Evolutionary conservation across 1,140 invertebrate species (phyloP).

Genomic region (Pseudomyrmex flavicornis): DNA sequence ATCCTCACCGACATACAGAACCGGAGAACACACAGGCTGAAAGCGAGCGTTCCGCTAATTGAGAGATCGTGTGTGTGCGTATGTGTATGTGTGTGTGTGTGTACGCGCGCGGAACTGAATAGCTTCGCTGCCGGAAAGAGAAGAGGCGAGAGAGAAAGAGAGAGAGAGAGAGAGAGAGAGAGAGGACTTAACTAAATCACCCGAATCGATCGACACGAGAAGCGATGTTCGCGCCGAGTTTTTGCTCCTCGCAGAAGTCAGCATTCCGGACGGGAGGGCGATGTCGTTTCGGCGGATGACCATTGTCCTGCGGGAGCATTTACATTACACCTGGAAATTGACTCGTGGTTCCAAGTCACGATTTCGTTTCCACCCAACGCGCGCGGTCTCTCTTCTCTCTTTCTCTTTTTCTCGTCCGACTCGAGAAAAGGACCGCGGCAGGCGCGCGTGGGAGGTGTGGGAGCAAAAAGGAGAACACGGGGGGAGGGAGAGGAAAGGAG

Average conservation of each 20-base stretch:
- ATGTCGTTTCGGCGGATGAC: slow-evolving; percentile 54
- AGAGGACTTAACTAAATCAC: slow-evolving; percentile 63
- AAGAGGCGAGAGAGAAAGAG: no score
- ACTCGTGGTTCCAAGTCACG: slow-evolving; percentile 67
- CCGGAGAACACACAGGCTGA: background rate
- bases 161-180: no score
- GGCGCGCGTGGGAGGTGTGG: background rate
- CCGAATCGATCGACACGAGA: slow-evolving; percentile 63
- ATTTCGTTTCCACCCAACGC: slow-evolving; percentile 47
- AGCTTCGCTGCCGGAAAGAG: slow-evolving; percentile 18
- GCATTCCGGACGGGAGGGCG: slow-evolving; percentile 49
- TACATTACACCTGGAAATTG: slow-evolving; percentile 73
- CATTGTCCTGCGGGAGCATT: slow-evolving; percentile 72
- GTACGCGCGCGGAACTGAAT: background rate
- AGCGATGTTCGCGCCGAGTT: slow-evolving; percentile 50
- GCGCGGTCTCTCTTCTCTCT: slow-evolving; percentile 1
- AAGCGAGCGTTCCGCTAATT: slow-evolving; percentile 42
- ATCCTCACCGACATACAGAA: background rate
- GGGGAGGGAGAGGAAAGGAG: background rate
- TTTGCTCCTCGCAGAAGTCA: slow-evolving; percentile 64
- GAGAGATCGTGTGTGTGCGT: slow-evolving; percentile 40
- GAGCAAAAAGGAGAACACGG: slow-evolving; percentile 28
- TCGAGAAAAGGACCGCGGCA: slow-evolving; percentile 21
- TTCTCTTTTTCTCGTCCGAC: background rate
- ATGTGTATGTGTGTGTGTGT: no score